Percentiles rank a stretch among this genome's conserved stretches.
Evolutionary conservation across 2,797 vertebrate species (phyloP).

Genomic region (Myotis pilosus): DNA sequence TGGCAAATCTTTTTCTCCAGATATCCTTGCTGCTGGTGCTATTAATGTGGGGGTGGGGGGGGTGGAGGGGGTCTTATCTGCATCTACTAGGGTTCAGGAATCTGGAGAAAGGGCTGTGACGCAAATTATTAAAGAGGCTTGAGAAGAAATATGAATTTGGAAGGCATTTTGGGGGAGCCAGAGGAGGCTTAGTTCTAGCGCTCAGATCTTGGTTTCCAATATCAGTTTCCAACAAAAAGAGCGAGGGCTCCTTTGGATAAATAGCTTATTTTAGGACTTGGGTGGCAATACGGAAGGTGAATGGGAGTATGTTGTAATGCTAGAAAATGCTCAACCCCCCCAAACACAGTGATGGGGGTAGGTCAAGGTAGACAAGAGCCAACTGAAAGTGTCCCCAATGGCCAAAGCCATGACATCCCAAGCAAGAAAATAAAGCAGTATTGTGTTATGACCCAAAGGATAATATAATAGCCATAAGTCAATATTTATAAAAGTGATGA

Average conservation of each 20-base stretch:
- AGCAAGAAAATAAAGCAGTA: neutral
- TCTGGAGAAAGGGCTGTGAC: no score
- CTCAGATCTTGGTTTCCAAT: neutral
- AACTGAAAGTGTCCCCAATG: neutral
- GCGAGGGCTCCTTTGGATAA: neutral
- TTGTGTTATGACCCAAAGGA: neutral
- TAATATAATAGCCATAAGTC: neutral
- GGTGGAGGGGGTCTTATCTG: no score
- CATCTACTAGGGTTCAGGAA: no score
- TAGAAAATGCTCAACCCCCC: neutral
- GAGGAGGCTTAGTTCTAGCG: no score
- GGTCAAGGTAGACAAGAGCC: neutral
- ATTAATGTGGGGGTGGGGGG: no score
- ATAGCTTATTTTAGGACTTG: neutral
- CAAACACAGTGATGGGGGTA: neutral
- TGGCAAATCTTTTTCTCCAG: no score
- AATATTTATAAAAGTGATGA: neutral
- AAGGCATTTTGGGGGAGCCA: no score
- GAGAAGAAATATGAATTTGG: no score
- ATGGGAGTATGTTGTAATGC: neutral
- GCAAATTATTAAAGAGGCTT: no score
- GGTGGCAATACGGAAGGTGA: neutral
- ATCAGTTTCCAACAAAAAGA: neutral
- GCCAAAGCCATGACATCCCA: neutral
- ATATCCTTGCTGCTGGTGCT: no score